These are phyloP conservation scores for Oceanodroma leucorhoa DNA, from an alignment of 2,797 vertebrate genomes.

Conservation along the genomic window DNA sequence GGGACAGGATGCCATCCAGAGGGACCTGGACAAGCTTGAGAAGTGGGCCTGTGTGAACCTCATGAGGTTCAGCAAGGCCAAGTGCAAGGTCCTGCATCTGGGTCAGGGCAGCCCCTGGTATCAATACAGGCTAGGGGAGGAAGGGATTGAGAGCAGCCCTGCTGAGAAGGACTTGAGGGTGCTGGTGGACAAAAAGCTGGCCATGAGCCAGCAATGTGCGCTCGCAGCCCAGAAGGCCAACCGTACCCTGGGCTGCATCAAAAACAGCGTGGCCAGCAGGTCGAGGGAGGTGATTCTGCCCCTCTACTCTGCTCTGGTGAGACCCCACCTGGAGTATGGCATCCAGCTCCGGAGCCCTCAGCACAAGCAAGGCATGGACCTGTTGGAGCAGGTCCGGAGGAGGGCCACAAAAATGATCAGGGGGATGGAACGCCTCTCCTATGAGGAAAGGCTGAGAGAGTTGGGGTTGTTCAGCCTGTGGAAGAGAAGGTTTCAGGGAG, in stretches of 20 bases:
- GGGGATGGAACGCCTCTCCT: background rate
- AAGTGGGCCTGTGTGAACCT: background rate
- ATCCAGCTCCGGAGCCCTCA: background rate
- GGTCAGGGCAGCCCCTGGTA: fast-evolving
- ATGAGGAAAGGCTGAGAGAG: background rate
- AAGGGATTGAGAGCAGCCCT: background rate
- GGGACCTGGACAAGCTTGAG: background rate
- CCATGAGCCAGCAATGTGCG: fast-evolving
- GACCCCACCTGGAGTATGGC: background rate
- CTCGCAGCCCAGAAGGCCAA: background rate
- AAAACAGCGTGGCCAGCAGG: background rate
- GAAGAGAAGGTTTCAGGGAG: background rate
- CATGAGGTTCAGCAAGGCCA: background rate
- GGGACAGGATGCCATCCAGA: background rate
- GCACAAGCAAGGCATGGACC: background rate
- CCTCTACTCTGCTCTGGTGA: background rate
- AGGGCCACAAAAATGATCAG: too few species aligned
- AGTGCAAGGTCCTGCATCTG: background rate
- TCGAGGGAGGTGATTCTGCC: background rate
- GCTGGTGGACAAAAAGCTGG: background rate
- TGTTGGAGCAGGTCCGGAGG: background rate
- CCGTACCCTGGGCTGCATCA: background rate
- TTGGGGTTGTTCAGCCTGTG: background rate
- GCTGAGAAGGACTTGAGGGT: background rate
- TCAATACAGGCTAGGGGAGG: background rate